Percentiles rank a stretch among this genome's conserved stretches.
These are phyloP conservation scores for Ommatoiulus sabulosus DNA, from an alignment of 2,888 invertebrate species.

Conservation along the genomic window DNA sequence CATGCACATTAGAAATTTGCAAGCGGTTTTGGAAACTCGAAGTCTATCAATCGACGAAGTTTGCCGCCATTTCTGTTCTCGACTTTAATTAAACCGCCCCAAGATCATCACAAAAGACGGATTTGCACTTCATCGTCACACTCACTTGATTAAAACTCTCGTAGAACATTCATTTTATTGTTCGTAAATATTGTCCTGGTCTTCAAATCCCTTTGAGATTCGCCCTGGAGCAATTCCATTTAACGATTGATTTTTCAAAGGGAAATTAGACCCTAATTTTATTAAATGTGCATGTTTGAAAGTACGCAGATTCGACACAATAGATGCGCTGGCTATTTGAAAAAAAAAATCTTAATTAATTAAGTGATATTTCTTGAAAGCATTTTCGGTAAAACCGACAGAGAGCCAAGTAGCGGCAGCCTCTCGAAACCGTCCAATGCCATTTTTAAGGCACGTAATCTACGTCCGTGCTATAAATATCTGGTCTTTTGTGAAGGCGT, in stretches of 20 bases:
- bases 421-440: background rate
- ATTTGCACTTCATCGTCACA: conserved; percentile 18
- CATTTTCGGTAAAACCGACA: background rate
- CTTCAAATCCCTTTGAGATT: conserved; percentile 3
- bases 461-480: background rate
- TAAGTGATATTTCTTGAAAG: background rate
- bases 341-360: background rate
- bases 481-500: conserved; percentile 11
- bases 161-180: background rate
- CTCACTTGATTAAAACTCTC: conserved; percentile 14
- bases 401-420: background rate
- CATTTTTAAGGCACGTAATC: background rate
- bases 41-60: background rate
- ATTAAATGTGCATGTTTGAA: conserved; percentile 18
- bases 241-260: conserved; percentile 26
- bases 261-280: background rate
- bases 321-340: background rate
- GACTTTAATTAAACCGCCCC: background rate
- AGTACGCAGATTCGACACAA: background rate
- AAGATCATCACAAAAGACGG: background rate
- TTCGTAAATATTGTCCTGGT: conserved; percentile 13
- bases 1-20: too few species aligned
- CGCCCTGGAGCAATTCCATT: background rate
- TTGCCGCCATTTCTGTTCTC: background rate
- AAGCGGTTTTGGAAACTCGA: too few species aligned